Percentiles rank a stretch among this genome's conserved stretches.
Conservation (phyloP, 1,140 invertebrate genomes). For the Leptinotarsa defecta region DNA sequence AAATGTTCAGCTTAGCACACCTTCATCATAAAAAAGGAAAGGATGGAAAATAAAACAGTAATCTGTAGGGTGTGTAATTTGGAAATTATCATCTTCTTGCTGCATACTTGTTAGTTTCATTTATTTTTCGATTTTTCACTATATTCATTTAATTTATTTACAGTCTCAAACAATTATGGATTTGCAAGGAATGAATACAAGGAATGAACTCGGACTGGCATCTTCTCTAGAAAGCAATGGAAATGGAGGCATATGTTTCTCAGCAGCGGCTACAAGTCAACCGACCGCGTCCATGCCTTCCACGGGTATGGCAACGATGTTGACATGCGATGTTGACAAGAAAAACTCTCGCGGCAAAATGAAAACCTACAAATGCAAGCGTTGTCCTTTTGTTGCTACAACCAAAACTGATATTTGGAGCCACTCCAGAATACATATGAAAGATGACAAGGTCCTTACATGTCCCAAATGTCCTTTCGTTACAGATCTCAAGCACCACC, state of each 20-base stretch:
- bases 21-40: no score
- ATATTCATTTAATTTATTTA: conserved; percentile 38
- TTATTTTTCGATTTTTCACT: no score
- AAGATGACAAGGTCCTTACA: conserved; percentile 86
- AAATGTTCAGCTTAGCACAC: no score
- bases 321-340: conserved; percentile 48
- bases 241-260: conserved; percentile 36
- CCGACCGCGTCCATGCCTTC: no score
- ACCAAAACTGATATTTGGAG: conserved; percentile 94
- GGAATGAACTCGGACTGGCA: conserved; percentile 51
- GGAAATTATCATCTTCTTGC: no score
- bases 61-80: no score
- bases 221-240: conserved; percentile 51
- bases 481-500: conserved; percentile 98
- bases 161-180: conserved; percentile 49
- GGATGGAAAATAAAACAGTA: no score
- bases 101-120: no score
- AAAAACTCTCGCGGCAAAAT: conserved; percentile 82
- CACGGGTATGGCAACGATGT: no score
- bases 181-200: conserved; percentile 45
- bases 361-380: conserved; percentile 90
- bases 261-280: conserved; percentile 44
- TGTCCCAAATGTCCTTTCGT: conserved; percentile 96
- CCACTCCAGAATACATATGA: conserved; percentile 90
- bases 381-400: conserved; percentile 81